These are phyloP conservation scores for Eidolon helvum DNA, from an alignment of 2,113 vertebrate genomes.

Conservation along the genomic window DNA sequence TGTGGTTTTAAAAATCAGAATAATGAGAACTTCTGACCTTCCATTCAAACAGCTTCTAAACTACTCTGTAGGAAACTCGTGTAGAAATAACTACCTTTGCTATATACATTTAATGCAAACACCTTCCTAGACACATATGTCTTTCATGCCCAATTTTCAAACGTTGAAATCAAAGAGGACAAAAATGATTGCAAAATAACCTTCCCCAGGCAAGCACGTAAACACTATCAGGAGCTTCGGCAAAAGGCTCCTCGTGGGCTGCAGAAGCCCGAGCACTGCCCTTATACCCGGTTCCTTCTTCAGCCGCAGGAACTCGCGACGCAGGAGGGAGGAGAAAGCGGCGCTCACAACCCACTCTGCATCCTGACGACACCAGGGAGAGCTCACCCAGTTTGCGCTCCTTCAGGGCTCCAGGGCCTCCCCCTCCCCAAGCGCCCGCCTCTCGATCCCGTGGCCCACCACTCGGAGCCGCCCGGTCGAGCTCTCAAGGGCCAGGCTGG, in stretches of 20 bases:
- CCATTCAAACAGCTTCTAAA: neutral
- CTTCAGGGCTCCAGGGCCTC: no score
- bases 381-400: neutral
- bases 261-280: neutral
- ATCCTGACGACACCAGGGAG: neutral
- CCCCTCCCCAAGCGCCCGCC: no score
- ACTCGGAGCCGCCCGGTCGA: no score
- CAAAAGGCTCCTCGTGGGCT: rapidly evolving
- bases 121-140: neutral
- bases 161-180: neutral
- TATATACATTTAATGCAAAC: neutral
- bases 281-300: neutral
- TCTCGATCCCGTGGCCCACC: neutral
- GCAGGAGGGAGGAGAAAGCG: neutral
- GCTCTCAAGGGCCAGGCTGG: neutral
- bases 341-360: no score
- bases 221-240: neutral
- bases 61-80: neutral
- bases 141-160: neutral
- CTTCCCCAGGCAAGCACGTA: rapidly evolving
- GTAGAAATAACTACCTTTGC: neutral
- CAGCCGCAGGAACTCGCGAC: neutral
- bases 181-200: neutral
- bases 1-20: neutral
- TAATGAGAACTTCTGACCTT: neutral